Percentiles rank a stretch among this genome's conserved stretches.
phyloP scores from a whole-genome alignment of 2,113 vertebrate genomes.

The Cavia porcellus region DNA sequence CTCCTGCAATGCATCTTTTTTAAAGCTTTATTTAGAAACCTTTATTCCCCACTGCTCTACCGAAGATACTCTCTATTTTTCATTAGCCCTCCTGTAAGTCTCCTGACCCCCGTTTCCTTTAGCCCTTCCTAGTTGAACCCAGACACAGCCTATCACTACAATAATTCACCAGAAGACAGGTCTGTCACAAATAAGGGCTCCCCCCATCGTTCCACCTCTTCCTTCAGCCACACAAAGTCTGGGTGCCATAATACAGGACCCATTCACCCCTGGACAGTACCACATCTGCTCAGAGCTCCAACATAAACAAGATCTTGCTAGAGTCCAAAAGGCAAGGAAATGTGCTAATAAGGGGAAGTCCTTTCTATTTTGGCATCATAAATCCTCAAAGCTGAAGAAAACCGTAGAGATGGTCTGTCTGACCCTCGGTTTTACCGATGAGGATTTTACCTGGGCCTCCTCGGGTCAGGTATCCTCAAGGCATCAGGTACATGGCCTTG shows the following conservation, averaged over 20 bases:
- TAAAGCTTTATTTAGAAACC: slow-evolving; percentile 7
- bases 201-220: background rate
- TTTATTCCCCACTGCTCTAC: background rate
- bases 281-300: background rate
- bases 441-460: background rate
- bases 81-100: background rate
- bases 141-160: background rate
- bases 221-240: background rate
- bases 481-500: background rate
- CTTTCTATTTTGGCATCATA: background rate
- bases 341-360: background rate
- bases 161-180: background rate
- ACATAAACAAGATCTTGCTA: background rate
- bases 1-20: background rate
- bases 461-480: background rate
- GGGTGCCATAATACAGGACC: background rate
- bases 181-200: background rate
- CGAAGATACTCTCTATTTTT: background rate
- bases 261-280: background rate
- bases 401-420: rapidly evolving
- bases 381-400: background rate
- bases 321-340: background rate
- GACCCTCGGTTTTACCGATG: background rate
- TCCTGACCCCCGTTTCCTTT: background rate
- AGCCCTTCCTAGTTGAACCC: background rate